Percentiles rank a stretch among this genome's conserved stretches.
These are phyloP conservation scores for Lepidurus couesii DNA, from an alignment of 1,140 invertebrate genomes.

Conservation along the genomic window DNA sequence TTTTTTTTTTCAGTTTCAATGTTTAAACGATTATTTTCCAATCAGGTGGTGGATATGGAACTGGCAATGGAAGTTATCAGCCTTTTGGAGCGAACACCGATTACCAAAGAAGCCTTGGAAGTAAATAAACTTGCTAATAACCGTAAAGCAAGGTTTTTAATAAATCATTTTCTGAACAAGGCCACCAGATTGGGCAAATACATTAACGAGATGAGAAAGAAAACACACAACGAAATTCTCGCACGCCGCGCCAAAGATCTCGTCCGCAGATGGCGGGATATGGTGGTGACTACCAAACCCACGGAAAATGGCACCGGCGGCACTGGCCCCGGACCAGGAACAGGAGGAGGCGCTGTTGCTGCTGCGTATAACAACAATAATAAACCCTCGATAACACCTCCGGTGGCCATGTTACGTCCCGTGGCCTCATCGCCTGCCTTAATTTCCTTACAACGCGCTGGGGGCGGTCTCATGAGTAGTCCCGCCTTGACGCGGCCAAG, in stretches of 20 bases:
- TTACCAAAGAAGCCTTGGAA: conserved; percentile 92
- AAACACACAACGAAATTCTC: conserved; percentile 72
- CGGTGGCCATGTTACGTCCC: not conserved
- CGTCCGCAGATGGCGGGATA: conserved; percentile 82
- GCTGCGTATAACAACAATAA: conserved; percentile 28
- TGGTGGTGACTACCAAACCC: conserved; percentile 47
- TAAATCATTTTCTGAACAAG: conserved; percentile 47
- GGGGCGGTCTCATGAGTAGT: conserved; percentile 21
- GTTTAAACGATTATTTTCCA: conserved; percentile 48
- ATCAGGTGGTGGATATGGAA: conserved; percentile 89
- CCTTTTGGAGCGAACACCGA: conserved; percentile 81
- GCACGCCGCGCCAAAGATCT: conserved; percentile 83
- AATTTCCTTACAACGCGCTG: conserved; percentile 3
- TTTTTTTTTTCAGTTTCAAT: conserved; percentile 33
- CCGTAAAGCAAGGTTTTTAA: conserved; percentile 25
- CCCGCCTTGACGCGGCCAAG: conserved; percentile 25
- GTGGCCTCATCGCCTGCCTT: not conserved
- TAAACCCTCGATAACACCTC: conserved; percentile 23
- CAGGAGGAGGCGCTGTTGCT: conserved; percentile 32
- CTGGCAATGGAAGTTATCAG: conserved; percentile 85
- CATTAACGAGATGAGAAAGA: conserved; percentile 82
- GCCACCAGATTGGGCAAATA: conserved; percentile 84
- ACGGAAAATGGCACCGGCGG: conserved; percentile 33
- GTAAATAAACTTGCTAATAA: conserved; percentile 49
- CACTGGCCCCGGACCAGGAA: conserved; percentile 37